Evolutionary conservation across 2,888 invertebrate genomes (phyloP).

Genomic region (Acheta domesticus): DNA sequence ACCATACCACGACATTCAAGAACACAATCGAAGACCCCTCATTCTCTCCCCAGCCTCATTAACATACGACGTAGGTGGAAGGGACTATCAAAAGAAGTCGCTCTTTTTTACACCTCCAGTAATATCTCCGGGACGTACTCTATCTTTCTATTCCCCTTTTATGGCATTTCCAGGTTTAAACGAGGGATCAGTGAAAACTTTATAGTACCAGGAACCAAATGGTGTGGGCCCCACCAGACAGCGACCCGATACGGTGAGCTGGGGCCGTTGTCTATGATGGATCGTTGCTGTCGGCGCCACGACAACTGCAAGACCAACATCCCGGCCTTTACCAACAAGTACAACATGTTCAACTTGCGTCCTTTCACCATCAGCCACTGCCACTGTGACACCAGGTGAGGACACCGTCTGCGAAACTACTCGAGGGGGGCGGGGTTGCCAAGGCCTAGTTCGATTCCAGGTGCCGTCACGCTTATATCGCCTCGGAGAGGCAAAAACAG

Average conservation of each 20-base stretch:
- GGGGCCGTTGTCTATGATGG: constrained; percentile 57
- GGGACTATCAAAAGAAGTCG: too few species aligned
- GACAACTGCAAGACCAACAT: constrained; percentile 67
- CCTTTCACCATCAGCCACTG: constrained; percentile 74
- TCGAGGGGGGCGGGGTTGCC: too few species aligned
- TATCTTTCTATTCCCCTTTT: neutral
- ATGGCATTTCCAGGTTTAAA: constrained; percentile 26
- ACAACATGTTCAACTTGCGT: constrained; percentile 63
- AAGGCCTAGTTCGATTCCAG: too few species aligned
- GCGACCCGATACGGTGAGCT: constrained; percentile 60
- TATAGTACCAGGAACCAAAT: constrained; percentile 65
- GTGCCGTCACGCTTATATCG: too few species aligned
- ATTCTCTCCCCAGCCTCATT: too few species aligned
- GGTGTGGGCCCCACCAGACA: constrained; percentile 64
- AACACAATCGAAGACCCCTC: too few species aligned
- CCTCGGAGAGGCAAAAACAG: too few species aligned
- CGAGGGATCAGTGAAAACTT: constrained; percentile 19
- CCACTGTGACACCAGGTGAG: constrained; percentile 72
- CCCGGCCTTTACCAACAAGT: constrained; percentile 59
- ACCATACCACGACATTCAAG: too few species aligned
- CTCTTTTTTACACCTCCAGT: too few species aligned
- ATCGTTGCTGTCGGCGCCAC: constrained; percentile 71
- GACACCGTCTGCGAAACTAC: constrained; percentile 32
- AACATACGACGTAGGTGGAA: too few species aligned
- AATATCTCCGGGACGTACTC: too few species aligned